Base-by-base conservation (phyloP, 2,888 invertebrate species). In the Diachrysia chrysitis region DNA sequence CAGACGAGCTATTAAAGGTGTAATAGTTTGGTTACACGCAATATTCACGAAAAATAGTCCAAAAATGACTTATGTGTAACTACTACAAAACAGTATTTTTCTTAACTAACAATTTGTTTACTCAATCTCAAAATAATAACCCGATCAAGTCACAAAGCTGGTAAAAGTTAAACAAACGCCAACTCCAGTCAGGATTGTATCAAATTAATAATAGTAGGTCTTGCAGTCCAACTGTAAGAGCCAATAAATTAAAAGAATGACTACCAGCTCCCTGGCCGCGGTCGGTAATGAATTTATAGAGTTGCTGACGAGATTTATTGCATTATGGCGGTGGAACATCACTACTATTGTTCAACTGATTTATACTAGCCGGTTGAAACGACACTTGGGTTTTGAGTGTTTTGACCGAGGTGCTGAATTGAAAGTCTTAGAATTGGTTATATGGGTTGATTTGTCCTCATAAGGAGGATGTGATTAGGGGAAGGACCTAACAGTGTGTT, bases 191-290 rank as follows among this genome's bases (percentile, higher is more conserved):
- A n/a, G 48, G 42, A 62, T 74, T 19, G 62, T 66, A 61, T 62
- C 60, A 65, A 63, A 60, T 63, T 35, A 68, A 29, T 63, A 59
- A 46, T 19, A 51, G 48, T 42, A 42, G 42, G 42, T 42, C n/a
- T 42, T n/a, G 6, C 29, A 14, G 19, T 16, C 17, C 46, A 12
- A 25, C 5, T 12, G 17, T 65, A 71, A 42, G 58, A 58, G 56
- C 51, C 58, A 55, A 80, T 80, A 80, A 80, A 80, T 78, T 73
- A 71, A 80, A 80, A 80, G 76, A 80, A 78, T 73, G 63, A 61
- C 67, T 71, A 56, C 57, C 55, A 55, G 69, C 76, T 78, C 69
- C 68, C 68, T 66, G 12, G 57, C 35, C 21, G 55, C 51, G 66
- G 60, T 63, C 55, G 59, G n/a, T 71, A 72, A 80, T 80, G 71